Base-by-base conservation (phyloP, 2,797 vertebrate species). In the Hirundo rustica region DNA sequence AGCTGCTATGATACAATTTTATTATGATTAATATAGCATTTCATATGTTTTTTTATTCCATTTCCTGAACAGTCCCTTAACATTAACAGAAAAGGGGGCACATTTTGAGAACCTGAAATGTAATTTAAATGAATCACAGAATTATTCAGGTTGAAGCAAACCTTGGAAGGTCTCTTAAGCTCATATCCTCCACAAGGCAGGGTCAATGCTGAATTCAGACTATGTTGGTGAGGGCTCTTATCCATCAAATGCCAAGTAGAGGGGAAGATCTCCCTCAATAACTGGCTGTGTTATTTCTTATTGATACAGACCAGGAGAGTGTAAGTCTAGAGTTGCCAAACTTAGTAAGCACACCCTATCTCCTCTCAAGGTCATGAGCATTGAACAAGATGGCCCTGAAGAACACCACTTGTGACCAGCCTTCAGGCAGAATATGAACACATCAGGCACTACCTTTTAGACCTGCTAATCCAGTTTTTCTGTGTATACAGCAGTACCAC, bases 151-250 rank as follows among this genome's bases (percentile, higher is more conserved):
- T 55, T 6, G 30, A 22, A 87, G 25, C 1, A 2, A 84, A 71
- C 9, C 36, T 25, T 0, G 0, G 25, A 86, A 74, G 13, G 23
- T n/a, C 36, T n/a, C 22, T 13, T 19, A 58, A 9, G 5, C 26
- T 32, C 42, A 21, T 4, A 25, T 72, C 58, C 25, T 92, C 32
- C 32, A 27, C 23, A 1, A 5, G 57, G 57, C 38, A 86, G 23
- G 10, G 15, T 50, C 34, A 88, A n/a, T 5, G 5, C 16, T 79
- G 34, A 79, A 85, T 68, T 82, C 38, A 74, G 48, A 74, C 13
- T 30, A n/a, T 1, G 1, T 0, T 62, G 29, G 26, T 51, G 23
- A 64, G 34, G 7, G 27, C 8, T 75, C 60, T 64, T 32, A 23
- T 13, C 22, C 50, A 85, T 5, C 7, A 70, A 76, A 16, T 25